A percentile compares a stretch with the other conserved stretches of the same genome.
These are phyloP conservation scores for Ochotona princeps DNA, from an alignment of 2,113 vertebrate genomes.

Conservation along the genomic window DNA sequence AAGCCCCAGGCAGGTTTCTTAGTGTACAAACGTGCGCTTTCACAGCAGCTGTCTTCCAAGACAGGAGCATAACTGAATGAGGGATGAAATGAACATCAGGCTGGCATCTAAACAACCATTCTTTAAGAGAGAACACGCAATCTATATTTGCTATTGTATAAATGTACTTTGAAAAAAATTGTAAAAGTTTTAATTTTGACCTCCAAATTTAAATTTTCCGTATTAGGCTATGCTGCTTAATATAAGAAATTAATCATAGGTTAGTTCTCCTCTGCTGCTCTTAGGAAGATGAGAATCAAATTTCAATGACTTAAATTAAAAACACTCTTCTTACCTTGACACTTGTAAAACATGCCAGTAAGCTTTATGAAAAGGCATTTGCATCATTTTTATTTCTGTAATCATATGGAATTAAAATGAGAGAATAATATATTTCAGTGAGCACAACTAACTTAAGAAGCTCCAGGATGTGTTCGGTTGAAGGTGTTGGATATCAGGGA, in stretches of 20 bases:
- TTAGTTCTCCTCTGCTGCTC: background rate
- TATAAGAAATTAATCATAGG: background rate
- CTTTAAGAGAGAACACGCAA: background rate
- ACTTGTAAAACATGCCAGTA: background rate
- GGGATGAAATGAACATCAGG: background rate
- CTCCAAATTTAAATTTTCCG: background rate
- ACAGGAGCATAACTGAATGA: background rate
- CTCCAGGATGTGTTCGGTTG: background rate
- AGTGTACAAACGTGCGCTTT: background rate
- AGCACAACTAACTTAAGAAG: background rate
- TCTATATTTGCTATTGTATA: background rate
- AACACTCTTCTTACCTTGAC: background rate
- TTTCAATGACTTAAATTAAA: background rate
- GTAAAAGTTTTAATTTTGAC: background rate
- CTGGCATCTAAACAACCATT: background rate
- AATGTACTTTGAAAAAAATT: background rate
- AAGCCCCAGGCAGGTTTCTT: background rate
- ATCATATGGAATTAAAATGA: background rate
- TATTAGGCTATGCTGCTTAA: background rate
- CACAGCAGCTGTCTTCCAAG: background rate
- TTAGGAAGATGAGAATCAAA: background rate
- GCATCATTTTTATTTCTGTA: background rate
- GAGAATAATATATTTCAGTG: background rate
- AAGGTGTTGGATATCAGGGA: background rate
- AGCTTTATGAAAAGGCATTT: background rate